Evolutionary conservation across 1,140 invertebrate genomes (phyloP).

Genomic region (Heliothis virescens): DNA sequence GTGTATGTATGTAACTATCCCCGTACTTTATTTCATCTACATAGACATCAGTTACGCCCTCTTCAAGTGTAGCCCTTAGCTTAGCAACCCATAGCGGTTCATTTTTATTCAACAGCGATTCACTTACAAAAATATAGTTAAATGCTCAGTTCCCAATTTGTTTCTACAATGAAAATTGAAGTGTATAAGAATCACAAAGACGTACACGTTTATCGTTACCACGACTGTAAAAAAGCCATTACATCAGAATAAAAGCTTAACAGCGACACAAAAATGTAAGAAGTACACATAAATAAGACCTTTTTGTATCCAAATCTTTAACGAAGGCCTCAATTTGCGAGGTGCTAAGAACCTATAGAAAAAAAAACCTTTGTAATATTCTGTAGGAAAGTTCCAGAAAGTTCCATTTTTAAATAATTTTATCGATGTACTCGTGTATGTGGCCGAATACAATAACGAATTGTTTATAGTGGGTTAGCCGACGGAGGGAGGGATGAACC

Average conservation of each 20-base stretch:
- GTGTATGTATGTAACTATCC: too few species aligned
- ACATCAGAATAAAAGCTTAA: constrained; percentile 2
- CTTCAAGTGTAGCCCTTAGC: too few species aligned
- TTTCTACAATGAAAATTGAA: background rate
- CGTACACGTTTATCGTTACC: constrained; percentile 17
- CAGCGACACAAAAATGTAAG: background rate
- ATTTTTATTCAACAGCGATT: too few species aligned
- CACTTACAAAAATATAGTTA: background rate
- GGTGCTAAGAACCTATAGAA: background rate
- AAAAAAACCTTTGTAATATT: constrained; percentile 1
- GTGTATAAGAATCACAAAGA: background rate
- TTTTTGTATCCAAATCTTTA: constrained; percentile 10
- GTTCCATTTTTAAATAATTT: constrained; percentile 32
- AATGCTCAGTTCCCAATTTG: background rate
- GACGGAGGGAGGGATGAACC: constrained; percentile 52
- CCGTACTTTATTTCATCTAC: too few species aligned
- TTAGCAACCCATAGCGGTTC: too few species aligned
- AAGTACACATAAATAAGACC: constrained; percentile 17
- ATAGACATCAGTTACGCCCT: too few species aligned
- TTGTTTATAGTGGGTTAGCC: constrained; percentile 49
- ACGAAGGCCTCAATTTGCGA: constrained; percentile 11
- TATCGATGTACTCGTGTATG: constrained; percentile 19
- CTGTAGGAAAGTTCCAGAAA: background rate
- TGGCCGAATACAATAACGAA: constrained; percentile 36
- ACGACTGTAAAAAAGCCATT: constrained; percentile 9